phyloP scores from a whole-genome alignment of 1,140 invertebrate species.

The Brachionus paranguensis region DNA sequence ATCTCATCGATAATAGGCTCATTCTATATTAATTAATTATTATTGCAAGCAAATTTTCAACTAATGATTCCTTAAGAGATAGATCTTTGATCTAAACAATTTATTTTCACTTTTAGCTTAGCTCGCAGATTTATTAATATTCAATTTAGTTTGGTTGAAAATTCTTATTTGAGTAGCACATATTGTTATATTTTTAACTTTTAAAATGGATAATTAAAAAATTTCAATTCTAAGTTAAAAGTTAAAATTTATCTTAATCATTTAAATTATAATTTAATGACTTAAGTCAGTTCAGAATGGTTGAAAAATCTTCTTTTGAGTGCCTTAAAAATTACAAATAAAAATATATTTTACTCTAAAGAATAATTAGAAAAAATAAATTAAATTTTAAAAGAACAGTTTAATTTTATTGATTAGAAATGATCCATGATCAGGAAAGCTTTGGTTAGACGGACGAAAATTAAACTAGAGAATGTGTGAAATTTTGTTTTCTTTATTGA shows the following conservation, averaged over 20 bases:
- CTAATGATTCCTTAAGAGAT: background rate
- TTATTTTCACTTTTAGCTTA: background rate
- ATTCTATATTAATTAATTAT: constrained; percentile 33
- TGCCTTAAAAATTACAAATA: too few species aligned
- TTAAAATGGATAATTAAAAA: background rate
- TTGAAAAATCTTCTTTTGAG: too few species aligned
- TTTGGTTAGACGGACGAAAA: background rate
- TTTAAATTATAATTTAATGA: too few species aligned
- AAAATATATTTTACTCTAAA: too few species aligned
- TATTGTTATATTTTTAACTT: background rate
- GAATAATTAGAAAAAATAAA: too few species aligned
- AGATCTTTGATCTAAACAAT: background rate
- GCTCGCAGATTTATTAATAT: background rate
- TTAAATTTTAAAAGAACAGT: background rate
- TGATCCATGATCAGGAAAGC: background rate
- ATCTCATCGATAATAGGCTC: constrained; percentile 17
- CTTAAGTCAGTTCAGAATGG: too few species aligned
- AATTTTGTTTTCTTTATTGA: background rate
- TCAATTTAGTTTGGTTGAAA: background rate
- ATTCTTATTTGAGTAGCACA: background rate
- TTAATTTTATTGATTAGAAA: background rate
- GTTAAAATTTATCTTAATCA: background rate
- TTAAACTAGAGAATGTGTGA: background rate
- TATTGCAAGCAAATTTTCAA: background rate
- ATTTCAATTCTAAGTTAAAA: background rate